Evolutionary conservation across 2,797 vertebrate genomes (phyloP), one percentile per base, ranked within the genome.

Genomic region (Rallus crepitans): DNA sequence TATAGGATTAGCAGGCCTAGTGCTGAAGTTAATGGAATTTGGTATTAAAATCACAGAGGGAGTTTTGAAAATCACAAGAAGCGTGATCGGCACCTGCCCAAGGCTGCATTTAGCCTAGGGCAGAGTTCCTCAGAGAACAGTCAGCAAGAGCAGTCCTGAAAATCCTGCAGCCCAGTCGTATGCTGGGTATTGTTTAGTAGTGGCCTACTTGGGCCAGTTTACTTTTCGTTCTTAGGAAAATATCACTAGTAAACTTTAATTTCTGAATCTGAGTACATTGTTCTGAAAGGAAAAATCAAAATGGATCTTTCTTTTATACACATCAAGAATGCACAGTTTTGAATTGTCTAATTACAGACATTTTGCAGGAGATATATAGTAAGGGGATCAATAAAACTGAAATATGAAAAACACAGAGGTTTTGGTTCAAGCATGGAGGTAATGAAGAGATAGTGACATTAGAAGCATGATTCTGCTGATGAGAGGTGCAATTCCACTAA

Each of bases 1-100:
- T 88, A 55, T 39, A 59, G 72, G 80, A 95, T 91, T 94, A 94
- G 52, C 35, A 91, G 63, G 20, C 35, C 79, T 48, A 53, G 61
- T 59, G 65, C 72, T 91, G 59, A 78, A 93, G 57, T 88, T 93
- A 90, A 88, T 79, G 63, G 63, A 94, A 91, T 27, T 79, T 69
- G 18, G 69, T 84, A 88, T 94, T 93, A 90, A 86, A 94, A 94
- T 84, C 76, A 69, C 50, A 85, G 79, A 59, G 37, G 37, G 65
- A 80, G 55, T 92, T 93, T 91, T 76, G 61, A 81, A 94, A 95
- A 92, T 94, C 59, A 48, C 35, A 61, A 48, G 23, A 65, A 84
- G 45, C 21, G 37, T 82, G 84, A 75, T 90, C 23, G 4, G 48
- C 53, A 83, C 13, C 39, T 8, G 21, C 39, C 47, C 39, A 85